phyloP scores from a whole-genome alignment of 1,140 invertebrate genomes.

The Neelides sp. region DNA sequence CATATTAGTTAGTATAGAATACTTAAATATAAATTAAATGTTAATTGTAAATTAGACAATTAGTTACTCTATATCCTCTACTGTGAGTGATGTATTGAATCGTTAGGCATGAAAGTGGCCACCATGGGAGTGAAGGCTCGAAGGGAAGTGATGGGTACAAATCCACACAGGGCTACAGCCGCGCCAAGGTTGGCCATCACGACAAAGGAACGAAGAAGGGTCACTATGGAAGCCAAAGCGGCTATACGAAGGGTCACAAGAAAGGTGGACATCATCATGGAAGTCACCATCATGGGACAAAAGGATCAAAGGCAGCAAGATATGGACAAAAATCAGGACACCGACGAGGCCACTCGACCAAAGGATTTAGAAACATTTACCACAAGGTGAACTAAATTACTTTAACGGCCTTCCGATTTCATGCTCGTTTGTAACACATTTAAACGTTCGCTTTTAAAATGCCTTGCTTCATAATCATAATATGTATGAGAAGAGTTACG shows the following conservation, averaged over 20 bases:
- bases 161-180: neutral
- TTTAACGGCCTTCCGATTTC: neutral
- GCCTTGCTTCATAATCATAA: too few relatives aligned
- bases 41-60: too few relatives aligned
- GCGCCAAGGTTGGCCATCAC: constrained; percentile 2
- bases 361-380: constrained; percentile 27
- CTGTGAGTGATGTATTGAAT: too few relatives aligned
- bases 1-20: too few relatives aligned
- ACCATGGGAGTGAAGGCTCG: neutral
- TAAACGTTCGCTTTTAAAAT: too few relatives aligned
- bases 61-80: too few relatives aligned
- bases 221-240: constrained; percentile 17
- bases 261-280: constrained; percentile 25
- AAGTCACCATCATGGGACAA: constrained; percentile 12
- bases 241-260: constrained; percentile 19
- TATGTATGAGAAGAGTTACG: too few relatives aligned
- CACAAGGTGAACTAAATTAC: too few relatives aligned
- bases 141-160: neutral
- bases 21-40: too few relatives aligned
- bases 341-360: constrained; percentile 26
- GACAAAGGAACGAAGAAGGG: constrained; percentile 14
- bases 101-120: neutral
- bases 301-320: constrained; percentile 10
- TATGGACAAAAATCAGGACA: constrained; percentile 8
- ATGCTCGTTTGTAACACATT: too few relatives aligned